Base-by-base conservation (phyloP, 2,113 vertebrate genomes). In the Phoenicopterus ruber region DNA sequence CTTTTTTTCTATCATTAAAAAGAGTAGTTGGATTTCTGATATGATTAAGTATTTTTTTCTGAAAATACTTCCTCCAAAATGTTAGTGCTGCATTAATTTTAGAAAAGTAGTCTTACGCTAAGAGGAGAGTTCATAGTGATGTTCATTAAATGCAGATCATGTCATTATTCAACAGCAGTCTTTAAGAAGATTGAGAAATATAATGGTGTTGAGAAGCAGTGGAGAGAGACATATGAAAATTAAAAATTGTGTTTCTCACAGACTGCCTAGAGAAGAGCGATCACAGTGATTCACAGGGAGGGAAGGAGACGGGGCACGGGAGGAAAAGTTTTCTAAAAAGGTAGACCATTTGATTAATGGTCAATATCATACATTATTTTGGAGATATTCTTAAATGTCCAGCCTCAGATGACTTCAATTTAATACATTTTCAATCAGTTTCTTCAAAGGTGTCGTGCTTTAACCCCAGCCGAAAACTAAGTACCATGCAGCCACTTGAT, bases 291-390 rank as follows among this genome's bases (percentile, higher is more conserved):
- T 54, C 16, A 28, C 3, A 1, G 3, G 3, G 3, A 1, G 1
- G 1, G 0, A 13, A 3, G 1, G 0, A 42, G 7, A 38, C 8
- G 13, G 3, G 1, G 6, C 6, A 72, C 5, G 6, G 10, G 17
- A 70, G 10, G 8, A 66, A 7, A 54, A 42, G 7, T 46, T 36
- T 50, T 83, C 46, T 65, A 2, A 26, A 61, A 49, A 28, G 11
- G 2, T 16, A 76, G 72, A 59, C 7, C 1, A 21, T 77, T 72
- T 77, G 6, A 80, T 46, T 4, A 76, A 63, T 38, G 7, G 17
- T 21, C 2, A 76, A 28, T 38, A 31, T 34, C 8, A 34, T n/a
- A 8, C 10, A 52, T 40, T 42, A 52, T 61, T 83, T 81, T 54
- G 11, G 8, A 81, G 11, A 24, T 57, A 20, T 69, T 81, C 47